A percentile compares a stretch with the other conserved stretches of the same genome.
Conservation (phyloP, 1,140 invertebrate genomes). For the Anastatus disparis region DNA sequence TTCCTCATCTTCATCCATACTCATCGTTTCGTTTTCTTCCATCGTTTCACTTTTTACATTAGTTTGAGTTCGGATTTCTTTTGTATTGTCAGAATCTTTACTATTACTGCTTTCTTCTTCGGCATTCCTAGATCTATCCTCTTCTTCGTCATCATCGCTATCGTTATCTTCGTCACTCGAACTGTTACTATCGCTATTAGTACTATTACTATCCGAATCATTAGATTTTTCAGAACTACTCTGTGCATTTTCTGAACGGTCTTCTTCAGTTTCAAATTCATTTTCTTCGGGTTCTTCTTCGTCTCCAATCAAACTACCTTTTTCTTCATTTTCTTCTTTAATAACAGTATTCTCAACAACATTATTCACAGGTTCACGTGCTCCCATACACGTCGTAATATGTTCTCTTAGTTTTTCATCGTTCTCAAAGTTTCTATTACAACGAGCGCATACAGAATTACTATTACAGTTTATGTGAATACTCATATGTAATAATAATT, state of each 20-base stretch:
- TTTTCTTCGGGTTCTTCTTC: conserved; percentile 46
- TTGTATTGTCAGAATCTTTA: conserved; percentile 44
- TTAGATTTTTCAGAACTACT: conserved; percentile 53
- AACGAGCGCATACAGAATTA: conserved; percentile 57
- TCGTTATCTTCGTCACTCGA: conserved; percentile 46
- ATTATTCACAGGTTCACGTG: conserved; percentile 30
- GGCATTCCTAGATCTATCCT: conserved; percentile 47
- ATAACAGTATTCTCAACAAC: conserved; percentile 32
- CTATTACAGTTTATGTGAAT: conserved; percentile 69
- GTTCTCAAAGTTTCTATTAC: conserved; percentile 56
- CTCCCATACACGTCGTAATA: conserved; percentile 50
- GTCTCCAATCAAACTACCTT: conserved; percentile 54
- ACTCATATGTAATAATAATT: conserved; percentile 69
- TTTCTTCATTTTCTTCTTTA: conserved; percentile 43
- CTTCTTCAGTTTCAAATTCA: conserved; percentile 43
- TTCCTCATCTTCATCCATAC: conserved; percentile 45
- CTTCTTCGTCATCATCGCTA: conserved; percentile 51
- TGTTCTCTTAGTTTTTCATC: conserved; percentile 59
- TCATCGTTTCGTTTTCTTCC: conserved; percentile 40
- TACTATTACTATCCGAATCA: conserved; percentile 52
- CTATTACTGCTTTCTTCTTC: conserved; percentile 42
- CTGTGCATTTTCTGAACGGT: conserved; percentile 46
- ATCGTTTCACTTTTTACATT: not conserved
- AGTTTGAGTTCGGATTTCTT: not conserved
- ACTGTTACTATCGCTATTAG: conserved; percentile 37